Conservation (phyloP, 2,113 vertebrate species). For the Lota lota region DNA sequence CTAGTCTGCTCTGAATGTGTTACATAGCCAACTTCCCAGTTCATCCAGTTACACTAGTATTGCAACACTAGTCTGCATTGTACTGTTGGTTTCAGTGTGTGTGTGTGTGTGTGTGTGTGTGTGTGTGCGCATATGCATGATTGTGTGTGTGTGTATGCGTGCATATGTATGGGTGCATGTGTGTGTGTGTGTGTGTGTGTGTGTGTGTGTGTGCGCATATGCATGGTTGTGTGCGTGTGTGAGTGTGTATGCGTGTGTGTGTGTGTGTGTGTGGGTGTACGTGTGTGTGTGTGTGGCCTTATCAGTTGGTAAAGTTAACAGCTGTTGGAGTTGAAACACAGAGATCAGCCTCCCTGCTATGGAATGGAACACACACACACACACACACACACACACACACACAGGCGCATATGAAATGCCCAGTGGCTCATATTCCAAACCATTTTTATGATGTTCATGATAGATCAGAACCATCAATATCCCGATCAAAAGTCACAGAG, state of each 20-base stretch:
- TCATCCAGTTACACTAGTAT: too few species aligned
- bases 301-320: neutral
- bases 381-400: too few species aligned
- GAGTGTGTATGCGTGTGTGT: neutral
- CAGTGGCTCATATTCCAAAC: too few species aligned
- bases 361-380: conserved; percentile 10
- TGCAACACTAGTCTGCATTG: too few species aligned
- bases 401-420: too few species aligned
- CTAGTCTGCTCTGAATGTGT: too few species aligned
- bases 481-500: too few species aligned
- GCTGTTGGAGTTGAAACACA: conserved; percentile 22
- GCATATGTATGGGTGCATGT: neutral
- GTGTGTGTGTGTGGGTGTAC: conserved; percentile 9
- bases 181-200: too few species aligned
- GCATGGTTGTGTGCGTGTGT: neutral
- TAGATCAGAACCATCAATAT: too few species aligned
- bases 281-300: neutral
- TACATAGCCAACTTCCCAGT: too few species aligned
- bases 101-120: neutral
- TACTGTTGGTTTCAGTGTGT: too few species aligned
- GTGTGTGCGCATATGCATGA: neutral
- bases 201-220: neutral
- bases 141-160: neutral
- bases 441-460: too few species aligned
- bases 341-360: conserved; percentile 23